These are phyloP conservation scores for Leiothrix lutea DNA, from an alignment of 2,113 vertebrate species.

Conservation along the genomic window DNA sequence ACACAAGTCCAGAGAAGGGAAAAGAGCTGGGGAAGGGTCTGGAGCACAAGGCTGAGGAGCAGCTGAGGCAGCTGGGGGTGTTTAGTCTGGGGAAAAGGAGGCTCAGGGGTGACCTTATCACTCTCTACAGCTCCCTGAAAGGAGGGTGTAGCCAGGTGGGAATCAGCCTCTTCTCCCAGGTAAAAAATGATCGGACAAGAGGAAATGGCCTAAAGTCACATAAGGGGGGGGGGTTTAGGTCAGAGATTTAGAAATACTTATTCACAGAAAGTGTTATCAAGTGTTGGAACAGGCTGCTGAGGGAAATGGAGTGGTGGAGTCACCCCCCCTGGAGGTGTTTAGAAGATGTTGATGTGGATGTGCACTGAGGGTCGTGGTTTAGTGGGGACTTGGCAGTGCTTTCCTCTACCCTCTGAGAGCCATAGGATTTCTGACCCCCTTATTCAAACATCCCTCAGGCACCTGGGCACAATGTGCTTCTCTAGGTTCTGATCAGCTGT, in stretches of 20 bases:
- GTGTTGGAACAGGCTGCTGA: background rate
- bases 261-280: background rate
- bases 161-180: fast-evolving
- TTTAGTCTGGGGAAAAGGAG: background rate
- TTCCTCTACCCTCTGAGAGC: background rate
- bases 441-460: background rate
- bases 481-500: background rate
- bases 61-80: fast-evolving
- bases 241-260: background rate
- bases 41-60: background rate
- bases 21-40: fast-evolving
- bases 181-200: background rate
- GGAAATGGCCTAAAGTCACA: background rate
- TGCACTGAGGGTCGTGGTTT: fast-evolving
- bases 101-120: background rate
- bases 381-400: background rate
- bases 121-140: background rate
- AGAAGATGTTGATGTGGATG: fast-evolving
- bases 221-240: background rate
- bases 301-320: background rate
- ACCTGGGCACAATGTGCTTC: background rate
- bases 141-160: background rate
- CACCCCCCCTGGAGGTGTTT: background rate
- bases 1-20: fast-evolving
- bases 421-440: background rate